These are phyloP conservation scores for Carassius gibelio DNA, from an alignment of 2,113 vertebrate genomes.

Conservation along the genomic window DNA sequence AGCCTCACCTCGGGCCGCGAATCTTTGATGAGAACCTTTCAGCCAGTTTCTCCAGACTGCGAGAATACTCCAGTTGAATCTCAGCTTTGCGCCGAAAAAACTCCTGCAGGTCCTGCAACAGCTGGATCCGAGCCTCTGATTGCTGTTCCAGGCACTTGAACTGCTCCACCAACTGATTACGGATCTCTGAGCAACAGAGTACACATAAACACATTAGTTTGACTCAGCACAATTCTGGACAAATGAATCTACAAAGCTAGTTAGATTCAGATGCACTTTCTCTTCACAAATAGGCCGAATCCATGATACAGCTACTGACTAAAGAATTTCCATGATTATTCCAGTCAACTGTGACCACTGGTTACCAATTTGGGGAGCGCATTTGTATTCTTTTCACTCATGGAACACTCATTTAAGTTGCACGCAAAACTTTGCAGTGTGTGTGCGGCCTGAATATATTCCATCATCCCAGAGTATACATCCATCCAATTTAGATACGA, in stretches of 20 bases:
- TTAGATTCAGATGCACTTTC: background rate
- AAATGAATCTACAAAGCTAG: background rate
- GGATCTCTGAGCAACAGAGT: slow-evolving; percentile 84
- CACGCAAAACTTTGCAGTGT: background rate
- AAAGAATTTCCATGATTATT: background rate
- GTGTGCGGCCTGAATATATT: background rate
- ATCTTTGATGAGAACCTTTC: slow-evolving; percentile 98
- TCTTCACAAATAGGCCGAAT: background rate
- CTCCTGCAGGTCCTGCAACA: slow-evolving; percentile 98
- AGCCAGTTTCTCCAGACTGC: slow-evolving; percentile 95
- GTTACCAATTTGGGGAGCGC: background rate
- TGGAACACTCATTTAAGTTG: background rate
- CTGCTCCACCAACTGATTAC: slow-evolving; percentile 95
- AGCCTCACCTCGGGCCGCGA: slow-evolving; percentile 91
- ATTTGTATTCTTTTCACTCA: background rate
- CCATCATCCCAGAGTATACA: slow-evolving; percentile 3
- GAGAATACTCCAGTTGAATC: slow-evolving; percentile 95
- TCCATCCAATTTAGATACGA: background rate
- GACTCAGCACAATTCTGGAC: slow-evolving; percentile 21
- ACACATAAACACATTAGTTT: slow-evolving; percentile 47
- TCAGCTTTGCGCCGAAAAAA: slow-evolving; percentile 97
- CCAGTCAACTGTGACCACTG: background rate
- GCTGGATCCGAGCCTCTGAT: slow-evolving; percentile 93
- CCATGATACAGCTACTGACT: background rate
- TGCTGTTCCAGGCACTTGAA: slow-evolving; percentile 99